Percentiles rank a stretch among this genome's conserved stretches.
Conservation (phyloP, 2,113 vertebrate genomes). For the Sinocyclocheilus anshuiensis region DNA sequence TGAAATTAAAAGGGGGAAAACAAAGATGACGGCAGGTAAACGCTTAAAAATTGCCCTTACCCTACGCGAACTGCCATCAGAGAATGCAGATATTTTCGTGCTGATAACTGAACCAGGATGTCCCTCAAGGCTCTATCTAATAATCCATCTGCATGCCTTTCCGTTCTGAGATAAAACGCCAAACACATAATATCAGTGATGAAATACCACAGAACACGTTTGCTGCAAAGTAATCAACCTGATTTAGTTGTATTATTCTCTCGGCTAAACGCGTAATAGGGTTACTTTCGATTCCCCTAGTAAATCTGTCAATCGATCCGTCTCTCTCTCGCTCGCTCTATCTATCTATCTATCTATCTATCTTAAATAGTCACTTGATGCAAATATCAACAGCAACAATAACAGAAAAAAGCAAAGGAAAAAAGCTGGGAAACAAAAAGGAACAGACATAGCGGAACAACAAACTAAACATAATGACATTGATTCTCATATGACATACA, state of each 20-base stretch:
- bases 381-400: conserved; percentile 46
- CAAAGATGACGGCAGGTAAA: conserved; percentile 69
- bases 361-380: neutral
- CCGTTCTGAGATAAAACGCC: conserved; percentile 81
- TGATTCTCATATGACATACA: conserved; percentile 27
- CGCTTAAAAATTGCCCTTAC: conserved; percentile 83
- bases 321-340: neutral
- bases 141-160: conserved; percentile 88
- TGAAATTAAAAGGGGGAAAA: conserved; percentile 41
- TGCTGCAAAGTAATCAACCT: conserved; percentile 23
- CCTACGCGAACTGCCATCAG: conserved; percentile 89
- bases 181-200: conserved; percentile 76
- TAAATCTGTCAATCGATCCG: conserved; percentile 23
- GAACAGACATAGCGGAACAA: conserved; percentile 65
- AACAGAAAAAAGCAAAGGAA: conserved; percentile 61
- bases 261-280: conserved; percentile 13
- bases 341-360: conserved; percentile 2
- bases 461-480: conserved; percentile 56
- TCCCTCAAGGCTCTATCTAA: conserved; percentile 95
- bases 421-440: conserved; percentile 67
- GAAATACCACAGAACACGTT: conserved; percentile 44
- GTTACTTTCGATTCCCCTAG: conserved; percentile 13
- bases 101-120: conserved; percentile 90
- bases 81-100: conserved; percentile 92
- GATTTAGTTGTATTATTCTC: conserved; percentile 24